Evolutionary conservation across 2,888 invertebrate species (phyloP).

Genomic region (Lacanobia wlatinum): DNA sequence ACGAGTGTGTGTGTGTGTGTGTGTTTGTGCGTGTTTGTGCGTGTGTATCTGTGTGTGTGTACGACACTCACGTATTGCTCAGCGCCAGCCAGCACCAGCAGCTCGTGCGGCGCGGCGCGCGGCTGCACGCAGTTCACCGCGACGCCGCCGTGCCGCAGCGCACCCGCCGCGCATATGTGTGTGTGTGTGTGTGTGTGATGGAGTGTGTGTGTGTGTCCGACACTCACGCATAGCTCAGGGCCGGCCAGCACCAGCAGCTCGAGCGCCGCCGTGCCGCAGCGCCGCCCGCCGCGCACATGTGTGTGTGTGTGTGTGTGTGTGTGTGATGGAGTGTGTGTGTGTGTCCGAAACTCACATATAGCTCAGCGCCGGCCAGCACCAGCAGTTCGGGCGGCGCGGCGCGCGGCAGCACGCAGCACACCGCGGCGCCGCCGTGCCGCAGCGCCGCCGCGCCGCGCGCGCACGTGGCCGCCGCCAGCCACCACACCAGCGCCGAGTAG

Average conservation of each 20-base stretch:
- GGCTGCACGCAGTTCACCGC: too few relatives aligned
- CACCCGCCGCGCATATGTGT: too few relatives aligned
- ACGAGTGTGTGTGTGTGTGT: too few relatives aligned
- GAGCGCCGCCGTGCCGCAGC: slow-evolving; percentile 33
- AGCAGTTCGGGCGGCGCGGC: slow-evolving; percentile 49
- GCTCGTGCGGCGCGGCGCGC: too few relatives aligned
- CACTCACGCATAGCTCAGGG: slow-evolving; percentile 64
- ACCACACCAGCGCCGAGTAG: slow-evolving; percentile 44
- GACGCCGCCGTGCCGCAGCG: too few relatives aligned
- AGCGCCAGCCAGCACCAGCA: too few relatives aligned
- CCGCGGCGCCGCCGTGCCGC: slow-evolving; percentile 35
- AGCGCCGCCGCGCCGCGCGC: slow-evolving; percentile 12
- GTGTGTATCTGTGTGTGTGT: too few relatives aligned
- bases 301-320: too few relatives aligned
- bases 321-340: too few relatives aligned
- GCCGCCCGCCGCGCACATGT: not conserved
- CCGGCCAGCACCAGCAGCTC: slow-evolving; percentile 66
- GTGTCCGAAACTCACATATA: slow-evolving; percentile 61
- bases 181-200: too few relatives aligned
- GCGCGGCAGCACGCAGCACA: slow-evolving; percentile 60
- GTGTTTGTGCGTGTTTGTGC: too few relatives aligned
- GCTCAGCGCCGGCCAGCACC: slow-evolving; percentile 63
- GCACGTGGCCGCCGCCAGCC: slow-evolving; percentile 30
- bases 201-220: not conserved
- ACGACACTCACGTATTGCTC: too few relatives aligned